Conservation (phyloP, 1,140 invertebrate genomes). For the Solen grandis region DNA sequence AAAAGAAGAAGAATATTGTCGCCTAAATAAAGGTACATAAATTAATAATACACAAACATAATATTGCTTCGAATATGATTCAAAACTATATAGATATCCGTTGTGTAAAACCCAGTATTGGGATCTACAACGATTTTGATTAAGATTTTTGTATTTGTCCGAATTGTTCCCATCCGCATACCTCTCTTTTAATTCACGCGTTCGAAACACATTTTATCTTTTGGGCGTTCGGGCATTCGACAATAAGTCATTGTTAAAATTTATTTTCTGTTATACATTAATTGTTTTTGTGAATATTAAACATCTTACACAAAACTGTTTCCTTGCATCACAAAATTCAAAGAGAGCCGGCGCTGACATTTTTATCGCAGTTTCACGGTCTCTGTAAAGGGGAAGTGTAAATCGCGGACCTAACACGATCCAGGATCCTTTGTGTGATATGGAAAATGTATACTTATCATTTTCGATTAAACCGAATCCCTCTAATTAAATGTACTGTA, state of each 20-base stretch:
- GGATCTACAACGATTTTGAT: too few species aligned
- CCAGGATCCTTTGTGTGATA: too few species aligned
- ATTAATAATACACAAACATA: too few species aligned
- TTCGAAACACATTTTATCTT: neutral
- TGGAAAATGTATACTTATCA: too few species aligned
- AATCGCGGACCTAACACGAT: neutral
- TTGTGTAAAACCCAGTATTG: too few species aligned
- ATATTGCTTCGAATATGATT: too few species aligned
- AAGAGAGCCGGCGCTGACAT: slow-evolving; percentile 71
- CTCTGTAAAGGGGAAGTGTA: neutral
- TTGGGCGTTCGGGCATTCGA: neutral
- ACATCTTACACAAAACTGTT: slow-evolving; percentile 69
- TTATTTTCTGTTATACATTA: neutral
- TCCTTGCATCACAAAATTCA: slow-evolving; percentile 68
- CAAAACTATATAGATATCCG: too few species aligned
- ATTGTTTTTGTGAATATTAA: neutral
- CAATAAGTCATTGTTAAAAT: neutral
- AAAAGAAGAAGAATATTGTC: neutral
- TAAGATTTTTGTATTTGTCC: neutral
- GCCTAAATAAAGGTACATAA: too few species aligned
- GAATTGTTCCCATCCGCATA: neutral
- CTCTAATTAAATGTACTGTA: too few species aligned
- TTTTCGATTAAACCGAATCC: too few species aligned
- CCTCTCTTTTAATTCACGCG: neutral
- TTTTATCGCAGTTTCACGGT: too few species aligned